These are phyloP conservation scores for Helicoverpa zea DNA, from an alignment of 1,140 invertebrate species.

Conservation along the genomic window DNA sequence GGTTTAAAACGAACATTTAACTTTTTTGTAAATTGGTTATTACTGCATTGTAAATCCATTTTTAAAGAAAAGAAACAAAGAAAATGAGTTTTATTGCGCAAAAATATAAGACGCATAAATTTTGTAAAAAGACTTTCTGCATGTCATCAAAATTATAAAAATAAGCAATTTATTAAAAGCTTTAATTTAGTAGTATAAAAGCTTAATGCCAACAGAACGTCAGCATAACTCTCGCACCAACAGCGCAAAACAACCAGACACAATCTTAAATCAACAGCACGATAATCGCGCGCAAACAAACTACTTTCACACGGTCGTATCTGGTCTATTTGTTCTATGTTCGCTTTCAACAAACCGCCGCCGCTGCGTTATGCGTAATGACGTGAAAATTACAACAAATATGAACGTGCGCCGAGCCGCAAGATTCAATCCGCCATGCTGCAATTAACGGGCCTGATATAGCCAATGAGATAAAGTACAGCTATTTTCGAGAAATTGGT, in stretches of 20 bases:
- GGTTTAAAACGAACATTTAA: background rate
- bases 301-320: constrained; percentile 36
- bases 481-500: constrained; percentile 32
- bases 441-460: constrained; percentile 61
- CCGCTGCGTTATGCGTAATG: constrained; percentile 66
- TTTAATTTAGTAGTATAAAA: background rate
- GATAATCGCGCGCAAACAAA: constrained; percentile 14
- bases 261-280: constrained; percentile 12
- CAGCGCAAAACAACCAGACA: constrained; percentile 1
- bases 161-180: no score
- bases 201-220: background rate
- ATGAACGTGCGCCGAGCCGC: constrained; percentile 60
- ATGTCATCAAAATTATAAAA: no score
- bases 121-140: no score
- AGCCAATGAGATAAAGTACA: constrained; percentile 43
- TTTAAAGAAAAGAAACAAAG: no score
- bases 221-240: background rate
- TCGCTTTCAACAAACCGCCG: constrained; percentile 66
- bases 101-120: no score
- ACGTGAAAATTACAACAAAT: constrained; percentile 79
- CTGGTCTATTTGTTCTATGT: constrained; percentile 45
- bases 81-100: no score
- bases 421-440: constrained; percentile 68
- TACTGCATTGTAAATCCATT: no score
- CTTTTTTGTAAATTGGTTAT: no score